Evolutionary conservation across 2,888 invertebrate genomes (phyloP), one percentile per base, ranked within the genome.

Genomic region (Drosophila imparisetae): DNA sequence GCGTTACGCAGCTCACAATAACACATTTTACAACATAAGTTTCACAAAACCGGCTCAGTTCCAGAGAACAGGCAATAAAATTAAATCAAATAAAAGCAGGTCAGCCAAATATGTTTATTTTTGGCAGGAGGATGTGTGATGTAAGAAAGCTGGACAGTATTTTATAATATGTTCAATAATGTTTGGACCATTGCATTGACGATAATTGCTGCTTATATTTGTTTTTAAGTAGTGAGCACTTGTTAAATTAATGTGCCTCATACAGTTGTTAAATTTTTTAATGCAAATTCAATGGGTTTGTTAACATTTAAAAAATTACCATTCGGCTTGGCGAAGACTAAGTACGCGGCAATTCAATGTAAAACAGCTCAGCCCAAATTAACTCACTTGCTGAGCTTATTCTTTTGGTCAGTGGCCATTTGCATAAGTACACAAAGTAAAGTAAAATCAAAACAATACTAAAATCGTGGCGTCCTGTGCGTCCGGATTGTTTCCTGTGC

Each of bases 401-500:
- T 84, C 75, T 73, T 78, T 81, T 81, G 80, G 82, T 83, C 83
- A 80, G 72, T 57, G 72, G 55, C 61, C 82, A 83, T 83, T 83
- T 80, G 73, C 80, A 87, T 84, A 84, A 84, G 71, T 72, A 74
- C 66, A 63, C 57, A 66, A 70, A 71, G 38, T 52, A 40, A 58
- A 62, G 42, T 42, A 42, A 52, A 24, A 52, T 59, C 66, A 75
- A 87, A 79, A 72, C 29, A 62, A 60, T 69, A 65, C 69, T 50
- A 55, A 80, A 76, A 57, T 63, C 71, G 54, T 34, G 38, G 30
- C 36, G 29, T 48, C 32, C 52, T 18, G 50, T 62, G 52, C 48
- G 58, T 57, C 7, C 49, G 61, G 54, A 64, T 67, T 65, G 7
- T 3, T n/a, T 42, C n/a, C 40, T n/a, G 21, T 21, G 42, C 42